phyloP scores from a whole-genome alignment of 2,797 vertebrate genomes.

The Heliangelus exortis region DNA sequence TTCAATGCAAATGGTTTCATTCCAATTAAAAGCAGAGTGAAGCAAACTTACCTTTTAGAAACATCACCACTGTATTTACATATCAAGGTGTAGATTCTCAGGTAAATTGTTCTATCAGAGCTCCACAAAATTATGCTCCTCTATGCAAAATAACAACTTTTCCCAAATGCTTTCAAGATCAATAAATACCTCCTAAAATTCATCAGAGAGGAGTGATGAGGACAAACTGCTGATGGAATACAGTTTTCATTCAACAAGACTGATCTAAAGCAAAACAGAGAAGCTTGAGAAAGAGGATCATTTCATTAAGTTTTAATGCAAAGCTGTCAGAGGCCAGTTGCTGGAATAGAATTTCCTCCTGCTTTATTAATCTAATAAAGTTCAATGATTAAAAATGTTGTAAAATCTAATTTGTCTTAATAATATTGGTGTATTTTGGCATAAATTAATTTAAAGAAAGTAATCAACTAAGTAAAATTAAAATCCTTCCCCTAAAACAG shows the following conservation, averaged over 20 bases:
- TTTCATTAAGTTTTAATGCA: conserved; percentile 76
- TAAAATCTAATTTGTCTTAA: conserved; percentile 38
- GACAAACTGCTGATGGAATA: not conserved
- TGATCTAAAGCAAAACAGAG: conserved; percentile 59
- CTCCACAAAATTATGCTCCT: not conserved
- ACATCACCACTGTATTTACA: not conserved
- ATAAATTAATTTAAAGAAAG: conserved; percentile 6
- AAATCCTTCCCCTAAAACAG: not conserved
- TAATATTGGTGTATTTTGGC: not conserved
- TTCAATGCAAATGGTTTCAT: not conserved
- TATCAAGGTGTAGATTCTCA: not conserved
- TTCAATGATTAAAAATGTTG: conserved; percentile 75
- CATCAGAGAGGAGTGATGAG: not conserved
- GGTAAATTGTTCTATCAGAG: not conserved
- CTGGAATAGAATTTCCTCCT: conserved; percentile 73
- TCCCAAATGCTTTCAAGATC: not conserved
- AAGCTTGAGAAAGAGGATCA: conserved; percentile 3
- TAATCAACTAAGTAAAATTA: not conserved
- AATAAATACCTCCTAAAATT: not conserved
- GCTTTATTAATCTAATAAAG: conserved; percentile 68
- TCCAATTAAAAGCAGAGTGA: not conserved
- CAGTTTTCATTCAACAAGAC: not conserved
- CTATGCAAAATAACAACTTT: not conserved
- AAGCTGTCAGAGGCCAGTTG: conserved; percentile 70
- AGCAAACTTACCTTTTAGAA: not conserved